phyloP scores from a whole-genome alignment of 2,797 vertebrate species.

The Cuculus canorus region DNA sequence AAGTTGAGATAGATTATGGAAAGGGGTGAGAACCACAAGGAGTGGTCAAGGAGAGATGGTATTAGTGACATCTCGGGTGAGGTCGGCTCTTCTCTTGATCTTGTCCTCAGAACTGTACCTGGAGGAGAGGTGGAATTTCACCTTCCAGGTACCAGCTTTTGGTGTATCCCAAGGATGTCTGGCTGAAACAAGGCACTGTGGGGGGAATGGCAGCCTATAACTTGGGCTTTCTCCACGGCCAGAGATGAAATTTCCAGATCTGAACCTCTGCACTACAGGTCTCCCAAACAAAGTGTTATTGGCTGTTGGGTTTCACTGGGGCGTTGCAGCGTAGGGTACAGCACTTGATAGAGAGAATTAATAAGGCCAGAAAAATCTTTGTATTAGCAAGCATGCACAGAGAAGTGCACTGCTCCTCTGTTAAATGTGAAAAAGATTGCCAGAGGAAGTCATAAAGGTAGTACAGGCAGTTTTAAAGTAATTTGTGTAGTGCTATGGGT shows the following conservation, averaged over 20 bases:
- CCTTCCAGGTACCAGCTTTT: background rate
- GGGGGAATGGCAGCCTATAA: background rate
- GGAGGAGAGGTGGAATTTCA: background rate
- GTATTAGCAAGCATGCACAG: background rate
- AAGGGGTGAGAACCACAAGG: background rate
- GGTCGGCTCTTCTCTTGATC: background rate
- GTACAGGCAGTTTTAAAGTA: background rate
- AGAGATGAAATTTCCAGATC: background rate
- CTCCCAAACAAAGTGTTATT: background rate
- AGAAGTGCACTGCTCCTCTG: background rate
- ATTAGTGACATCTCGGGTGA: background rate
- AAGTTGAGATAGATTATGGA: background rate
- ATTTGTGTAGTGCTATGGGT: background rate
- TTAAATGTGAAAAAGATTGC: background rate
- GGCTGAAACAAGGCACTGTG: background rate
- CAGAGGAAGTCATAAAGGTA: background rate
- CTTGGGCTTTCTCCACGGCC: rapidly evolving
- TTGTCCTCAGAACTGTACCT: background rate
- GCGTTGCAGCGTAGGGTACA: background rate
- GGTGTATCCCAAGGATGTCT: background rate
- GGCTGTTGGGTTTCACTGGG: background rate
- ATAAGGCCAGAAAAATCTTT: background rate
- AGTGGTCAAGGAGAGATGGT: background rate
- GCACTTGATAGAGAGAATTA: background rate
- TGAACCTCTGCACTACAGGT: background rate